These are phyloP conservation scores for Sebastes vulpes DNA, from an alignment of 2,797 vertebrate genomes.

Conservation along the genomic window DNA sequence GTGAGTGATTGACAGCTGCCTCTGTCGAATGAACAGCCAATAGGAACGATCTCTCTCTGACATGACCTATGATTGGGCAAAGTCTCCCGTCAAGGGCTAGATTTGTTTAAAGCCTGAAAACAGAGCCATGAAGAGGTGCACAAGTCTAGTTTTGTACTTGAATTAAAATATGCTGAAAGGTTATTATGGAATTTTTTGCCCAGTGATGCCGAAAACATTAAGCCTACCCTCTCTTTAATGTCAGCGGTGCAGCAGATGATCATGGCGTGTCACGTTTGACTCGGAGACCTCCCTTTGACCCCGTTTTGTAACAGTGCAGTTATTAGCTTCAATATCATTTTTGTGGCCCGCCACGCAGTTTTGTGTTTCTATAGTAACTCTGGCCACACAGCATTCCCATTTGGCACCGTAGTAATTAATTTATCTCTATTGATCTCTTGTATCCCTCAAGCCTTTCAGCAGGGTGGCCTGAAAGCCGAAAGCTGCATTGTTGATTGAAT, in stretches of 20 bases:
- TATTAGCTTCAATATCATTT: slow-evolving; percentile 43
- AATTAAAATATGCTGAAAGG: too few relatives aligned
- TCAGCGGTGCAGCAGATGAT: slow-evolving; percentile 52
- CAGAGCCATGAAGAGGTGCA: too few relatives aligned
- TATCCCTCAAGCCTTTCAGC: slow-evolving; percentile 75
- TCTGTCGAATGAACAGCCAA: too few relatives aligned
- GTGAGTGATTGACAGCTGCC: too few relatives aligned
- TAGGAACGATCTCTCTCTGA: too few relatives aligned
- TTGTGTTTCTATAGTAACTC: slow-evolving; percentile 70
- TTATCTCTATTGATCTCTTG: slow-evolving; percentile 83
- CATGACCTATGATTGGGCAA: too few relatives aligned
- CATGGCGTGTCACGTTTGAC: slow-evolving; percentile 22
- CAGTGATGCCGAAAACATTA: too few relatives aligned
- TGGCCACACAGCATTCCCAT: slow-evolving; percentile 60
- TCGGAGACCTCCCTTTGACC: slow-evolving; percentile 28
- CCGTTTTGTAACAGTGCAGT: slow-evolving; percentile 24
- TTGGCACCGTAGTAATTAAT: slow-evolving; percentile 80
- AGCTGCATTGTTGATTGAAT: slow-evolving; percentile 79
- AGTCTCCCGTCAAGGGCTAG: too few relatives aligned
- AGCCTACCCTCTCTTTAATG: background rate
- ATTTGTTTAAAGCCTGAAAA: too few relatives aligned
- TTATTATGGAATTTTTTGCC: too few relatives aligned
- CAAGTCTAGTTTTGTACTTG: too few relatives aligned
- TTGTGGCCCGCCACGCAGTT: slow-evolving; percentile 33
- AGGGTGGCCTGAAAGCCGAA: slow-evolving; percentile 72